Evolutionary conservation across 64 coral and sea anemone genomes (phyloP), one percentile per base, ranked within the genome.

Genomic region (Montipora foliosa): DNA sequence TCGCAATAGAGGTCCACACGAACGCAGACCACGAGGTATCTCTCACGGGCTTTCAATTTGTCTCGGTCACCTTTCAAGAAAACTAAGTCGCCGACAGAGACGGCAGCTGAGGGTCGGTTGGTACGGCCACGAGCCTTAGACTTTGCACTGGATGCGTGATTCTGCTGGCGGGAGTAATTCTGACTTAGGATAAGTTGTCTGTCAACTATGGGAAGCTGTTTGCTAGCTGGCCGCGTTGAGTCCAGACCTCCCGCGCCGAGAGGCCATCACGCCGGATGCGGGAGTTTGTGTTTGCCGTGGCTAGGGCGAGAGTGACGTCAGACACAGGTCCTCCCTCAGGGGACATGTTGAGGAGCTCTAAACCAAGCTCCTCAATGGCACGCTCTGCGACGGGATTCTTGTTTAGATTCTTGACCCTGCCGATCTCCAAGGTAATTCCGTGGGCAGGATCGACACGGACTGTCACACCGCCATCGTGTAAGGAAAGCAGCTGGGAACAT

Each of bases 51-150:
- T 37, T 37, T 74, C n/a, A 88, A 49, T 50, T 91, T 91, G 79
- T 44, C 73, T 80, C 57, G 55, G 5, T 91, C 88, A 47, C 89
- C 90, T 62, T 92, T 92, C 5, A 92, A 45, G 25, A 80, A 93
- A 24, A 93, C 92, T 2, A 94, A 58, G 75, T 89, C 87, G 15
- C 93, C 93, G 25, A 90, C 24, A 44, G 87, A 89, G 8, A 84
- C 87, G 66, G 79, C 52, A 6, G 70, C 25, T 45, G 68, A 20
- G 5, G 79, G 49, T 20, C 24, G 25, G 9, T 55, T n/a, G 74
- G 19, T 22, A 4, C 55, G 45, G 80, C 80, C 90, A 44, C n/a
- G 67, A 21, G 48, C 86, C 11, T 89, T 83, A 64, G 67, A 94
- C 62, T 64, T 89, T 12, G 92, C 84, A 61, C 92, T 94, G 49